Evolutionary conservation across 1,140 invertebrate genomes (phyloP).

Genomic region (Platorchestia sp.): DNA sequence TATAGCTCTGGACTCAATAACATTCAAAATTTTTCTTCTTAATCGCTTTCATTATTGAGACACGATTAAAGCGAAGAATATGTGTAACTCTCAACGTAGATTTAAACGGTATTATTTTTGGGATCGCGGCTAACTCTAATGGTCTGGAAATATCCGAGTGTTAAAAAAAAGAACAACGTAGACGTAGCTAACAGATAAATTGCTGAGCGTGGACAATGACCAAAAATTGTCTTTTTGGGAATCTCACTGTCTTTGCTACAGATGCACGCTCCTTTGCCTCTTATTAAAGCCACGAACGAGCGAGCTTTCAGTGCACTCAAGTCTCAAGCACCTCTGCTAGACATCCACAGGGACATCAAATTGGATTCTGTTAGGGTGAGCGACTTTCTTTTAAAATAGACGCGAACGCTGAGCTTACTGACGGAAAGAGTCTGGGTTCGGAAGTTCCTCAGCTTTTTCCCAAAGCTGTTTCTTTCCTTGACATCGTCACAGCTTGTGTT

Average conservation of each 20-base stretch:
- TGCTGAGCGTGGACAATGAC: neutral
- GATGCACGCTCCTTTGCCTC: neutral
- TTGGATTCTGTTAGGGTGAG: neutral
- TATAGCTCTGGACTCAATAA: too few relatives aligned
- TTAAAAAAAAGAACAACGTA: neutral
- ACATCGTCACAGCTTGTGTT: neutral
- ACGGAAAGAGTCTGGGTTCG: neutral
- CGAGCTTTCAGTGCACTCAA: neutral
- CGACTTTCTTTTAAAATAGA: neutral
- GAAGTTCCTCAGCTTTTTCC: neutral
- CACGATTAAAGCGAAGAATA: too few relatives aligned
- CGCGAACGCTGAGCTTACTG: neutral
- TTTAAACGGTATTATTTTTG: neutral
- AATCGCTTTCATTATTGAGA: neutral
- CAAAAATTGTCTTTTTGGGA: neutral
- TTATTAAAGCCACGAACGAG: neutral
- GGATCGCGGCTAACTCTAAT: neutral
- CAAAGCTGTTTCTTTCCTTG: neutral
- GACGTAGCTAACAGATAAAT: neutral
- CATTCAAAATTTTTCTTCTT: neutral
- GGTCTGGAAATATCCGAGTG: neutral
- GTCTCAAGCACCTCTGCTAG: neutral
- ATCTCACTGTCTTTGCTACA: neutral
- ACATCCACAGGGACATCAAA: neutral
- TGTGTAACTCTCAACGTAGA: neutral